These are phyloP conservation scores for Paradisaea rubra DNA, from an alignment of 2,113 vertebrate genomes.

Conservation along the genomic window DNA sequence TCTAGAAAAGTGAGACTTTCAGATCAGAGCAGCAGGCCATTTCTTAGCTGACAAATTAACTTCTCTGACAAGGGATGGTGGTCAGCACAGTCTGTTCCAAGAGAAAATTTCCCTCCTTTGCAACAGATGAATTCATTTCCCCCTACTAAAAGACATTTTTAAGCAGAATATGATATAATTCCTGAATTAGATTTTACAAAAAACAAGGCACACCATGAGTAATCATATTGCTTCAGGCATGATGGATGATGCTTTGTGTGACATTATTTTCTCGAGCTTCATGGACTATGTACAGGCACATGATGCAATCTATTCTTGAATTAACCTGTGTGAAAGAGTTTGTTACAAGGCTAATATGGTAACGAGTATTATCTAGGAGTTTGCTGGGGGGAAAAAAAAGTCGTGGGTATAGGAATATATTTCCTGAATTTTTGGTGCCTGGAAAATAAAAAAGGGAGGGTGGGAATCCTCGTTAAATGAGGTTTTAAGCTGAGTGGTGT, in stretches of 20 bases:
- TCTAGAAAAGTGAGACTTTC: not conserved
- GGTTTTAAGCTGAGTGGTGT: not conserved
- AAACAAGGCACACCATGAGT: not conserved
- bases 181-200: slow-evolving; percentile 15
- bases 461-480: not conserved
- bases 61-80: not conserved
- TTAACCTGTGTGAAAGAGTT: slow-evolving; percentile 13
- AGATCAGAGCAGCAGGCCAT: not conserved
- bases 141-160: slow-evolving; percentile 15
- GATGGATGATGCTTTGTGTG: not conserved
- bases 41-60: not conserved
- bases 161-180: slow-evolving; percentile 16
- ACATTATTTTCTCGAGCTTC: slow-evolving; percentile 6
- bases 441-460: not conserved
- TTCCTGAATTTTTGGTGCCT: not conserved
- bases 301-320: slow-evolving; percentile 19
- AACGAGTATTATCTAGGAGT: slow-evolving; percentile 9
- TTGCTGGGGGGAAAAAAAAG: not conserved
- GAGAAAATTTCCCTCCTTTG: not conserved
- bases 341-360: slow-evolving; percentile 32
- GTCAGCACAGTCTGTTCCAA: not conserved
- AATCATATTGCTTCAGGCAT: not conserved
- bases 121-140: not conserved
- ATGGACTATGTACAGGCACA: not conserved
- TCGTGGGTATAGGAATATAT: not conserved